Percentiles rank a stretch among this genome's conserved stretches.
phyloP scores from a whole-genome alignment of 2,797 vertebrate genomes.

The Anguilla obscura region DNA sequence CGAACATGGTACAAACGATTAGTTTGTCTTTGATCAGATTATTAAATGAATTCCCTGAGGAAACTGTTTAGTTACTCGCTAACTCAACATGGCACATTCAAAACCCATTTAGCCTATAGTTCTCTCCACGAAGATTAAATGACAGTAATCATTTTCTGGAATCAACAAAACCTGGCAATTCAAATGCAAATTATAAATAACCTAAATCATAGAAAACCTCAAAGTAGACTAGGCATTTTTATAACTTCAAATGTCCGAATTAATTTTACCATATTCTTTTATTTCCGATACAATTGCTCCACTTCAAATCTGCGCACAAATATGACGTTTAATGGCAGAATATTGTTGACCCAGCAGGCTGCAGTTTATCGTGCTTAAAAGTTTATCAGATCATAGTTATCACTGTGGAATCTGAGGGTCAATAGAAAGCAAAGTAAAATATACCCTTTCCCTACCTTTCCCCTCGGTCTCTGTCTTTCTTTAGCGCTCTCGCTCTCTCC shows the following conservation, averaged over 20 bases:
- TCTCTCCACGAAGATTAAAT: slow-evolving; percentile 65
- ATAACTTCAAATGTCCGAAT: slow-evolving; percentile 17
- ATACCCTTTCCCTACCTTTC: slow-evolving; percentile 59
- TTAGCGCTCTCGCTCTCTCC: slow-evolving; percentile 52
- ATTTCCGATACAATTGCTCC: slow-evolving; percentile 19
- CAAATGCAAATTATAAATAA: slow-evolving; percentile 55
- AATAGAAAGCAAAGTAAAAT: slow-evolving; percentile 63
- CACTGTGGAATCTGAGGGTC: slow-evolving; percentile 66
- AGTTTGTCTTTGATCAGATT: neutral
- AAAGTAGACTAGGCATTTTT: neutral
- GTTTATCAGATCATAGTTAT: slow-evolving; percentile 52
- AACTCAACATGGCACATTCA: slow-evolving; percentile 66
- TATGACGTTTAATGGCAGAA: slow-evolving; percentile 24
- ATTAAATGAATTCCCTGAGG: slow-evolving; percentile 40
- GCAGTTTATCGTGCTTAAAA: slow-evolving; percentile 51
- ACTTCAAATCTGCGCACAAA: slow-evolving; percentile 13
- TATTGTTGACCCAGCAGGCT: slow-evolving; percentile 43
- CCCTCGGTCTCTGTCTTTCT: slow-evolving; percentile 54
- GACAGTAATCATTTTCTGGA: slow-evolving; percentile 64
- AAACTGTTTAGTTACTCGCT: slow-evolving; percentile 59
- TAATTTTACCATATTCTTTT: slow-evolving; percentile 27
- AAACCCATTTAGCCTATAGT: slow-evolving; percentile 65
- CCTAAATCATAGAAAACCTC: slow-evolving; percentile 24
- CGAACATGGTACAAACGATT: slow-evolving; percentile 11
- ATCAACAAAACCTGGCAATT: slow-evolving; percentile 63